phyloP scores from a whole-genome alignment of 2,113 vertebrate species.

The Spheniscus mendiculus region DNA sequence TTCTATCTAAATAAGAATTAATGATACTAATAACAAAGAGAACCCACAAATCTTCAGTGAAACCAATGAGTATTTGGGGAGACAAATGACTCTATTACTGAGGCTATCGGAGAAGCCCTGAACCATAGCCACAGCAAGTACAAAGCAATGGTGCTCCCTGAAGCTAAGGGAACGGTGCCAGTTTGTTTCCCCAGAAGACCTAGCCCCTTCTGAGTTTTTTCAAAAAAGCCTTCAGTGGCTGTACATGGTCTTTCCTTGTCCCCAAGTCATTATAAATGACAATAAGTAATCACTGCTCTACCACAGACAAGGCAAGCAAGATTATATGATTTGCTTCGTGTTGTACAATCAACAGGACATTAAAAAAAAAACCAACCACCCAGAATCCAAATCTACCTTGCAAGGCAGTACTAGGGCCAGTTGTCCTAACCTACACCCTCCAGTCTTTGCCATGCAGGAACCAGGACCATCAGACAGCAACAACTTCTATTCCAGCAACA shows the following conservation, averaged over 20 bases:
- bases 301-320: background rate
- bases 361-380: background rate
- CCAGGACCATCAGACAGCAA: background rate
- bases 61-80: background rate
- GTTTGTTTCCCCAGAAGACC: background rate
- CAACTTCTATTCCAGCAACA: background rate
- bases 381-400: background rate
- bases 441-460: fast-evolving
- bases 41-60: slow-evolving; percentile 11
- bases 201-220: background rate
- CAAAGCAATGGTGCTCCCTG: background rate
- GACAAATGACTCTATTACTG: slow-evolving; percentile 40
- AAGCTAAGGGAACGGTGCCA: background rate
- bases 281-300: background rate
- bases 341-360: background rate
- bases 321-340: background rate
- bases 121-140: background rate
- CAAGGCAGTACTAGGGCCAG: background rate
- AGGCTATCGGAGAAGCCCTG: slow-evolving; percentile 2
- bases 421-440: background rate
- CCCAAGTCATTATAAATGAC: background rate
- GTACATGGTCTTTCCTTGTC: background rate
- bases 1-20: slow-evolving; percentile 29
- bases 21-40: slow-evolving; percentile 29
- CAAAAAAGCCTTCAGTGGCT: background rate